Evolutionary conservation across 2,797 vertebrate species (phyloP).

Genomic region (Atherinosoma microstoma): DNA sequence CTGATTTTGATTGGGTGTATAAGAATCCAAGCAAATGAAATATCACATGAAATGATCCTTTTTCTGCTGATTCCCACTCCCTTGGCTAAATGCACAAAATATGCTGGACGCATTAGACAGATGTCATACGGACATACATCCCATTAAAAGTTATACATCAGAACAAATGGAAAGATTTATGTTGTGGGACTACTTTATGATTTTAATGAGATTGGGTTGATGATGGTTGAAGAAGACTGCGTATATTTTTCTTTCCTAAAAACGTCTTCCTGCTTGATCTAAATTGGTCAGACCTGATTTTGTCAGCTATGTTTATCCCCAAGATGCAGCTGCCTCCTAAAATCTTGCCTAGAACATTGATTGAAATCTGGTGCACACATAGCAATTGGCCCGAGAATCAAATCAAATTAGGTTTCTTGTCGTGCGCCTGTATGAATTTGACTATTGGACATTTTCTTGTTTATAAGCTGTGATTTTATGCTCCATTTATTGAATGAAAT

Average conservation of each 20-base stretch:
- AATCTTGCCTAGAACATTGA: not conserved
- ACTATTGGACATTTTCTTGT: conserved; percentile 23
- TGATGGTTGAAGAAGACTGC: not conserved
- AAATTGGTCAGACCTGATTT: not conserved
- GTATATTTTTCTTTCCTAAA: not conserved
- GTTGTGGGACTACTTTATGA: not conserved
- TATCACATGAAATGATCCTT: not conserved
- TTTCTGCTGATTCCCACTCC: not conserved
- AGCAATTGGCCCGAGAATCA: conserved; percentile 18
- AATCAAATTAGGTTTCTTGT: conserved; percentile 27
- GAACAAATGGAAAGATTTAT: no score
- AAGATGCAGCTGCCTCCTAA: not conserved
- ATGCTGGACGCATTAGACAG: not conserved
- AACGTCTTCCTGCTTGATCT: not conserved
- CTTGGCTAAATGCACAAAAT: not conserved
- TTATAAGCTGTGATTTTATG: conserved; percentile 41
- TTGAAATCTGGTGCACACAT: conserved; percentile 4
- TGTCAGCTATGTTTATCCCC: not conserved
- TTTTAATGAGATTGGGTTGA: not conserved
- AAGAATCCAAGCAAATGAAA: no score
- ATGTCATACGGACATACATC: not conserved
- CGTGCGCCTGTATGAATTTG: conserved; percentile 23
- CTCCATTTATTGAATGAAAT: conserved; percentile 45
- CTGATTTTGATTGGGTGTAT: no score
- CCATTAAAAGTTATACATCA: not conserved